Base-by-base conservation (phyloP, 2,888 invertebrate species). In the Entomobrya multifasciata region DNA sequence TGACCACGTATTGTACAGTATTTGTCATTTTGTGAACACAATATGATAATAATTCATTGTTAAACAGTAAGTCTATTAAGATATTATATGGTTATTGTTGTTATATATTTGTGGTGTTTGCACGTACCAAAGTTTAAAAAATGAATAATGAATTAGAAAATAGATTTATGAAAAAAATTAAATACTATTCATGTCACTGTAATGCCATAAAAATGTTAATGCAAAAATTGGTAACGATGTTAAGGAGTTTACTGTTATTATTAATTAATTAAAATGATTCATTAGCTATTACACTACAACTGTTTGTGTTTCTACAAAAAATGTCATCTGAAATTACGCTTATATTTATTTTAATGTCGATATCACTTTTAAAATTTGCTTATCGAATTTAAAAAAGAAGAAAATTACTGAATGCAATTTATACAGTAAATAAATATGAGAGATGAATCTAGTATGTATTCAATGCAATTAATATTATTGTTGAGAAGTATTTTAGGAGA, bases 91-190 rank as follows among this genome's bases (percentile, higher is more conserved):
- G 8, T 36, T 8, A 13, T n/a, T 47, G n/a, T 47, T 47, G 47
- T 11, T 62, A n/a, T n/a, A 70, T 70, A 70, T 85, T 78, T 78
- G 78, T 85, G 78, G 78, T 85, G 85, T 85, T 85, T 85, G 85
- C 55, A 77, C 44, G 77, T 78, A 85, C 85, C 85, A 85, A 85
- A 78, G 83, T 41, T 30, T 49, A 49, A 36, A 84, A 49, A 27
- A 25, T 70, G n/a, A n/a, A n/a, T n/a, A n/a, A n/a, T n/a, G n/a
- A 44, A 72, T 20, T 52, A 36, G 62, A 27, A 4, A 55, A 55
- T 55, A 41, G 41, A 57, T 20, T 55, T 30, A 27, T 11, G 27
- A 27, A 15, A 72, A 2, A 67, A 67, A n/a, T n/a, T n/a, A 11
- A 72, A n/a, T 49, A 27, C 25, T 22, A 10, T 70, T 5, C 67